Evolutionary conservation across 2,113 vertebrate genomes (phyloP).

Genomic region (Monopterus albus): DNA sequence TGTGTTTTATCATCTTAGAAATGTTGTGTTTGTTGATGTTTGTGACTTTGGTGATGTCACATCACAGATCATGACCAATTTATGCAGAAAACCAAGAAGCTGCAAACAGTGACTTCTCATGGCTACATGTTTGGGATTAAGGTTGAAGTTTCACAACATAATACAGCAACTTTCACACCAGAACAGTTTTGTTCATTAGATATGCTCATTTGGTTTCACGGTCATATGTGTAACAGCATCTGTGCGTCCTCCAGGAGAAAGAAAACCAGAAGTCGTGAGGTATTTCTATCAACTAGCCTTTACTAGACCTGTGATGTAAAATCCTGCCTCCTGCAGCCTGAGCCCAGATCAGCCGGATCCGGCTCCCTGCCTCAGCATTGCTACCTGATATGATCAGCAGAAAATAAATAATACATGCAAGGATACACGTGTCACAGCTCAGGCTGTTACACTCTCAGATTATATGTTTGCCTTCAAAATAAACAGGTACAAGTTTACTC

Average conservation of each 20-base stretch:
- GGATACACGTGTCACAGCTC: conserved; percentile 29
- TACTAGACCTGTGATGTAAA: conserved; percentile 43
- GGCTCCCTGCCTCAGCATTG: neutral
- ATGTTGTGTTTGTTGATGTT: no score
- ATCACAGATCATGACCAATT: no score
- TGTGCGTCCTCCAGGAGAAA: conserved; percentile 11
- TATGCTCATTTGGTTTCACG: no score
- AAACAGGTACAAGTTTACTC: conserved; percentile 53
- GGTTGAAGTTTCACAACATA: no score
- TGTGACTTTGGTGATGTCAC: no score
- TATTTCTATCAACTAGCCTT: conserved; percentile 27
- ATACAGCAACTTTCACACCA: no score
- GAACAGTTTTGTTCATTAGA: no score
- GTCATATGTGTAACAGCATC: no score
- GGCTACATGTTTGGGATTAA: no score
- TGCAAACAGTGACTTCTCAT: no score
- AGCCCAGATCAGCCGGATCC: conserved; percentile 21
- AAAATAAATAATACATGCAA: conserved; percentile 66
- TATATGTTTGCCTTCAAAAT: conserved; percentile 31
- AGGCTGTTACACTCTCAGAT: neutral
- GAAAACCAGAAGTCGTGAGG: neutral
- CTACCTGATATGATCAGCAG: conserved; percentile 57
- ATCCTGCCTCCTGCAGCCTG: conserved; percentile 10
- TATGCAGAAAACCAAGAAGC: no score
- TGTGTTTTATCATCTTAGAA: no score